Conservation (phyloP, 2,113 vertebrate species). For the Scatophagus argus region DNA sequence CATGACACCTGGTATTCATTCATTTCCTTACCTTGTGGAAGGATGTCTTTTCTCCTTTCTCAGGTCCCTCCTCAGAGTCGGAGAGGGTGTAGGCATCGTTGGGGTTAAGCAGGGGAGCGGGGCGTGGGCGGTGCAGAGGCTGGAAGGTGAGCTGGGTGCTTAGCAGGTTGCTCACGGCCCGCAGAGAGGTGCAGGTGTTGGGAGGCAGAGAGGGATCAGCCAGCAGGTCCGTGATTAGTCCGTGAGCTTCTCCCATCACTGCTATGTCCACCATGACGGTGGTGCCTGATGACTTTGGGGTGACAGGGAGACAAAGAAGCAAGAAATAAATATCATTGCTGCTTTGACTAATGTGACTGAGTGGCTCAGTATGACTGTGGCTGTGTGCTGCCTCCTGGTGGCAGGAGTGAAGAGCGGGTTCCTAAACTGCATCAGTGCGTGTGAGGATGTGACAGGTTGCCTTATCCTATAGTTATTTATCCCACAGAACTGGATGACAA, state of each 20-base stretch:
- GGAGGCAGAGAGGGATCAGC: slow-evolving; percentile 94
- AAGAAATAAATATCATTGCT: slow-evolving; percentile 33
- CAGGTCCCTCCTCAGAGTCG: slow-evolving; percentile 92
- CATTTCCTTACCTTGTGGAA: slow-evolving; percentile 89
- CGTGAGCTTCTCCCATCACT: slow-evolving; percentile 98
- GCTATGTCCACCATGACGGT: slow-evolving; percentile 96
- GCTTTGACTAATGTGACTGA: slow-evolving; percentile 25
- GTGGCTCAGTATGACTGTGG: background rate
- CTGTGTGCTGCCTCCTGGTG: background rate
- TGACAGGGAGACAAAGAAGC: slow-evolving; percentile 33
- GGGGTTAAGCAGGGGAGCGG: slow-evolving; percentile 86
- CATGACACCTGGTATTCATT: background rate
- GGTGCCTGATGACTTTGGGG: slow-evolving; percentile 92
- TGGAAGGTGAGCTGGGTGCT: slow-evolving; percentile 96
- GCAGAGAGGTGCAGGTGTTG: slow-evolving; percentile 92
- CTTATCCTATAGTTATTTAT: slow-evolving; percentile 31
- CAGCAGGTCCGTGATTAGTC: slow-evolving; percentile 95
- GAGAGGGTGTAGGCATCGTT: slow-evolving; percentile 91
- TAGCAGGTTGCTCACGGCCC: slow-evolving; percentile 96
- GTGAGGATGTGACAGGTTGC: slow-evolving; percentile 36
- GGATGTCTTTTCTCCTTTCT: slow-evolving; percentile 93
- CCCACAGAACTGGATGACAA: background rate
- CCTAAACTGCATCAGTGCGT: slow-evolving; percentile 19
- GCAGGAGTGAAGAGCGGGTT: slow-evolving; percentile 34
- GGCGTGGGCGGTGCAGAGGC: slow-evolving; percentile 90